Conservation (phyloP, 2,797 vertebrate species). For the Ctenopoma multispine region DNA sequence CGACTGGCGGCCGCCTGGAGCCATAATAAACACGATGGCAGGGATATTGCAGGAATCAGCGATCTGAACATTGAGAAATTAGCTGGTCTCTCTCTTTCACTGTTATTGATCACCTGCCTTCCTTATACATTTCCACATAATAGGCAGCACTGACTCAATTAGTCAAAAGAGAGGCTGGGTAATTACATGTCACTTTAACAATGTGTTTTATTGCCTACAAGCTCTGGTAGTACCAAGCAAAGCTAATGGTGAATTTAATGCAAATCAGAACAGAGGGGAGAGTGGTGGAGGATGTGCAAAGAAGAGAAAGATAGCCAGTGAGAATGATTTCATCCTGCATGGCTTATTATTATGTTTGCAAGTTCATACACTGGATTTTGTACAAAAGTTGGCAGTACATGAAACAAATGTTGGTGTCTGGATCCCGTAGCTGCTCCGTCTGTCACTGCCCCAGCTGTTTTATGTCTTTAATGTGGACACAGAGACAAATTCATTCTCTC, state of each 20-base stretch:
- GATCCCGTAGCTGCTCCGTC: background rate
- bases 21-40: conserved; percentile 39
- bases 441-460: background rate
- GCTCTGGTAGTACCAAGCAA: conserved; percentile 49
- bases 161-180: conserved; percentile 79
- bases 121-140: conserved; percentile 79
- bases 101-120: conserved; percentile 84
- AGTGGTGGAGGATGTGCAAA: background rate
- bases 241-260: conserved; percentile 72
- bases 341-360: background rate
- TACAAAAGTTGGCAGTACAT: background rate
- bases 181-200: conserved; percentile 83
- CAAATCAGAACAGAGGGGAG: conserved; percentile 46
- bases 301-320: background rate
- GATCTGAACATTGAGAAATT: conserved; percentile 66
- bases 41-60: conserved; percentile 65
- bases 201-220: conserved; percentile 81
- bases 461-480: background rate
- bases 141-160: conserved; percentile 80
- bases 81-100: conserved; percentile 69
- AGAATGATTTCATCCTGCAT: background rate
- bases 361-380: background rate
- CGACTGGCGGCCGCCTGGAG: conserved; percentile 5
- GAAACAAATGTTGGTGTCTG: background rate
- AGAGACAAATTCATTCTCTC: background rate